A percentile compares a stretch with the other conserved stretches of the same genome.
These are phyloP conservation scores for Camelus dromedarius DNA, from an alignment of 2,113 vertebrate genomes.

Conservation along the genomic window DNA sequence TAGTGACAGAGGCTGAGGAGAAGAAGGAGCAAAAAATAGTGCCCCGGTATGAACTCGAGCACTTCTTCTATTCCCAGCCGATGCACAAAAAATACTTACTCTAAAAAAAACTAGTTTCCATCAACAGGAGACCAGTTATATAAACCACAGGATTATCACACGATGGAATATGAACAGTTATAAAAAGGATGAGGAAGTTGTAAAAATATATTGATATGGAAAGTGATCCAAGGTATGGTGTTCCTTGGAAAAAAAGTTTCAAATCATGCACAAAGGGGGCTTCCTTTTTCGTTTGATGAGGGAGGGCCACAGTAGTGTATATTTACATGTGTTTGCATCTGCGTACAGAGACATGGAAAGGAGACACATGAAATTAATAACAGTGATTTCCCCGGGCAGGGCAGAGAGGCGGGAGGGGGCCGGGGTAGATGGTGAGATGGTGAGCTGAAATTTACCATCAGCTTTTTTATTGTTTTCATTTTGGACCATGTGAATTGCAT, in stretches of 20 bases:
- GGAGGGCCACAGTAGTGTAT: neutral
- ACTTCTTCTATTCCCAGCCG: too few species aligned
- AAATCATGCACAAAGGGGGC: neutral
- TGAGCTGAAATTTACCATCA: conserved; percentile 24
- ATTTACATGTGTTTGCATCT: neutral
- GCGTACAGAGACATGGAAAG: neutral
- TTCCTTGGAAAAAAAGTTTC: neutral
- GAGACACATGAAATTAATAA: neutral
- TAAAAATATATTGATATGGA: neutral
- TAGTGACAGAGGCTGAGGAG: neutral
- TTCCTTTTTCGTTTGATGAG: neutral
- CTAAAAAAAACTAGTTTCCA: neutral
- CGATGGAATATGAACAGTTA: neutral
- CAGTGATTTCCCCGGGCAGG: neutral
- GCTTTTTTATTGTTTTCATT: conserved; percentile 56
- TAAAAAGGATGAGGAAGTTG: conserved; percentile 1
- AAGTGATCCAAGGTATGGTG: neutral
- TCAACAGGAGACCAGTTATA: neutral
- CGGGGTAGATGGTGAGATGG: neutral
- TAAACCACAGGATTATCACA: neutral
- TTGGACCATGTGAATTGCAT: conserved; percentile 62
- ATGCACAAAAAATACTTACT: neutral
- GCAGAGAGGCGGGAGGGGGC: neutral
- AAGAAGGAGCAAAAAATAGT: neutral
- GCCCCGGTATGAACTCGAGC: neutral